Percentiles rank a stretch among this genome's conserved stretches.
Conservation (phyloP, 2,113 vertebrate species). For the Takifugu bimaculatus region DNA sequence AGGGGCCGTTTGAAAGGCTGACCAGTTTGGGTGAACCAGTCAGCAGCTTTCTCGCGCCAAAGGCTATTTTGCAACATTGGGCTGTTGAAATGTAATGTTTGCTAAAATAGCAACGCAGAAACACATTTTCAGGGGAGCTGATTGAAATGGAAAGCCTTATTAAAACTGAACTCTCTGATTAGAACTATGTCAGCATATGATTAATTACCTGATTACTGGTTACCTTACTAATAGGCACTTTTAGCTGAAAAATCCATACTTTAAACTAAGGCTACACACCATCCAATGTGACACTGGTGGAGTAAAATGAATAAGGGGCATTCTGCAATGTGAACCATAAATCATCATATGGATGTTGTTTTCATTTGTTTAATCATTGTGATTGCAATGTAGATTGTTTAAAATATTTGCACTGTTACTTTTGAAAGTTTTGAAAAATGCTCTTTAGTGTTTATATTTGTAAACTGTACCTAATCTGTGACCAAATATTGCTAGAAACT, state of each 20-base stretch:
- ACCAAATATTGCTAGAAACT: too few species aligned
- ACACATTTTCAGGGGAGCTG: background rate
- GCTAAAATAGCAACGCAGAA: background rate
- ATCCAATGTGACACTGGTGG: too few species aligned
- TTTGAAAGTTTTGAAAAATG: background rate
- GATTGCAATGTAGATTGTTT: background rate
- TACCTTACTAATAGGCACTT: background rate
- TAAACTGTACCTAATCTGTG: too few species aligned
- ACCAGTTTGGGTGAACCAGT: constrained; percentile 47
- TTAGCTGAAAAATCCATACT: too few species aligned
- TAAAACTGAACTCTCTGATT: too few species aligned
- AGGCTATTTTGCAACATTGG: constrained; percentile 38
- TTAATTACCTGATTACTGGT: background rate
- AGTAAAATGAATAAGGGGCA: too few species aligned
- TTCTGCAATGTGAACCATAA: too few species aligned
- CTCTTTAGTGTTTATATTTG: too few species aligned
- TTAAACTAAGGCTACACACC: too few species aligned
- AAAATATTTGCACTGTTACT: background rate
- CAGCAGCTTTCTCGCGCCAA: constrained; percentile 49
- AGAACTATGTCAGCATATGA: too few species aligned
- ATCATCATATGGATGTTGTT: background rate
- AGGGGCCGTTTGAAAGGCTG: constrained; percentile 37
- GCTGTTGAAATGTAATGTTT: constrained; percentile 40
- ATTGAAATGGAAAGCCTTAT: background rate
- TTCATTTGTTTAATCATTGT: too few species aligned